Base-by-base conservation (phyloP, 1,140 invertebrate species). In the Lethrus apterus region DNA sequence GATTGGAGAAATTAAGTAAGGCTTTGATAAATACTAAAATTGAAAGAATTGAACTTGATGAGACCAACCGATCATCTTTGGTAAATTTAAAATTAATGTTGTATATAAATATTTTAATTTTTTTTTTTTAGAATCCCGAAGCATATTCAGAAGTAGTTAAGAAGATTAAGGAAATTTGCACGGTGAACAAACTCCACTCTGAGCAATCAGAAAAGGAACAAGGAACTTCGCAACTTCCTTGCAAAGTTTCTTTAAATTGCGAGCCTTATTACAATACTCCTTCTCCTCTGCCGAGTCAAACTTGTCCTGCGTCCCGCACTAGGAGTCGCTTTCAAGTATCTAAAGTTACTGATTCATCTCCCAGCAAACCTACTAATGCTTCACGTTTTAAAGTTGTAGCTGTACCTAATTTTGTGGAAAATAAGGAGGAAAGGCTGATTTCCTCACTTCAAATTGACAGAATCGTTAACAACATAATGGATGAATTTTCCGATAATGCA, bases 21-120 rank as follows among this genome's bases (percentile, higher is more conserved):
- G 55, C 59, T 18, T 46, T 64, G 32, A 58, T 58, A 24, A 57
- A 58, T 33, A 57, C 60, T 4, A 62, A 56, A 50, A 58, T 64
- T 14, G 46, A 40, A 2, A 59, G 58, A 52, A 52, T 64, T 15
- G 62, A 64, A 50, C 58, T 64, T 4, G 62, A 64, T 41, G 60
- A 61, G 23, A 53, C 42, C 2, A 64, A 63, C 33, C 43, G 62
- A 18, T 58, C 56, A 10, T 61, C 57, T 44, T 53, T 51, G 42
- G 62, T 64, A 54, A 64, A 60, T 60, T n/a, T n/a, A n/a, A n/a
- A n/a, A n/a, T n/a, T n/a, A n/a, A n/a, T n/a, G n/a, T n/a, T n/a
- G n/a, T n/a, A 7, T 26, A n/a, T n/a, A 26, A n/a, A 7, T 26
- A 26, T 26, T 26, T 26, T 26, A 26, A 26, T 4, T 14, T 4